Evolutionary conservation across 2,113 vertebrate genomes (phyloP).

Genomic region (Tautogolabrus adspersus): DNA sequence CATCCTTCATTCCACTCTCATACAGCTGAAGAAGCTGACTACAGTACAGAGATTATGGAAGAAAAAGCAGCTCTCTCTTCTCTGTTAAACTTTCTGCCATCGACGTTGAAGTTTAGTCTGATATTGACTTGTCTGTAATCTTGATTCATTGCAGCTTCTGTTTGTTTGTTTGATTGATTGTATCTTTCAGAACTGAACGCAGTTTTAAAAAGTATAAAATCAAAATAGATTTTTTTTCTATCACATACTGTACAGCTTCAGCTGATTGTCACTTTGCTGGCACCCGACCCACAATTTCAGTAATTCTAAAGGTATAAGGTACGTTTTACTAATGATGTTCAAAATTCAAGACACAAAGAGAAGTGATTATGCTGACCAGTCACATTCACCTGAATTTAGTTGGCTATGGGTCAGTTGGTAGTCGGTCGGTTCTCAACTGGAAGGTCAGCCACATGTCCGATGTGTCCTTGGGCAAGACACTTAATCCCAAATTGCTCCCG

Average conservation of each 20-base stretch:
- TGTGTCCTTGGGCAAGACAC: too few species aligned
- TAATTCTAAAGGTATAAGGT: too few species aligned
- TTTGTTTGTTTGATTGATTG: neutral
- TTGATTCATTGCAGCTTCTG: neutral
- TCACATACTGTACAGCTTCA: neutral
- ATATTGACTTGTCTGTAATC: neutral
- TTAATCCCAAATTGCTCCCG: too few species aligned
- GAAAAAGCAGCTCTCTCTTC: neutral
- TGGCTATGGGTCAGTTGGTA: too few species aligned
- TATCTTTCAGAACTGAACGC: neutral
- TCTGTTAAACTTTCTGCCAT: neutral
- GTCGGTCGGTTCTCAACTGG: too few species aligned
- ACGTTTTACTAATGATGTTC: too few species aligned
- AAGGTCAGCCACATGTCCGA: too few species aligned
- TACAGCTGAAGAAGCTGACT: neutral
- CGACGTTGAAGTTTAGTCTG: neutral
- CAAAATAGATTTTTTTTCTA: neutral
- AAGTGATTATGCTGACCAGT: too few species aligned
- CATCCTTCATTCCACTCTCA: neutral
- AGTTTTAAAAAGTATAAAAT: neutral
- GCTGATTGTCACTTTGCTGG: too few species aligned
- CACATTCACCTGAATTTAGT: too few species aligned
- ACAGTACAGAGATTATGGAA: neutral
- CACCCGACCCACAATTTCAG: too few species aligned
- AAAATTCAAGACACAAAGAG: too few species aligned